Evolutionary conservation across 1,140 invertebrate species (phyloP).

Genomic region (Drosophila sproati): DNA sequence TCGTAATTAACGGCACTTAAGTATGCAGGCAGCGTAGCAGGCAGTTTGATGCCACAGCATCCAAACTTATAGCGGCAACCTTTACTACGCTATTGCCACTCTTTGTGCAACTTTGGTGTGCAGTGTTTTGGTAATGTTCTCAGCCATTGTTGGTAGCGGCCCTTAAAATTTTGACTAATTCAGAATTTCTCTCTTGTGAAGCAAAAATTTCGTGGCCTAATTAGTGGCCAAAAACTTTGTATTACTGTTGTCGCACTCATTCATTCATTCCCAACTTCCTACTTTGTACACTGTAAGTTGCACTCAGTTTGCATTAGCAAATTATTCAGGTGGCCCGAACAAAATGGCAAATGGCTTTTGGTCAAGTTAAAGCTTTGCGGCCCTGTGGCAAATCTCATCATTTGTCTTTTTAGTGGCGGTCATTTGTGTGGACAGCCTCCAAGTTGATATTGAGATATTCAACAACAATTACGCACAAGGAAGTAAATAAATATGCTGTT

Average conservation of each 20-base stretch:
- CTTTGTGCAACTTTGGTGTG: slow-evolving; percentile 2
- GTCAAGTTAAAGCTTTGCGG: slow-evolving; percentile 35
- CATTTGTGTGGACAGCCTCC: not conserved
- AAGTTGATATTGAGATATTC: slow-evolving; percentile 70
- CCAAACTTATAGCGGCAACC: not conserved
- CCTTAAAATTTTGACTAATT: slow-evolving; percentile 14
- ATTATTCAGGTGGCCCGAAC: slow-evolving; percentile 28
- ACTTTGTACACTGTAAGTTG: not conserved
- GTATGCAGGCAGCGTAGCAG: slow-evolving; percentile 27
- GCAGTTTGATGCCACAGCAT: slow-evolving; percentile 23
- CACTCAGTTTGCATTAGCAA: slow-evolving; percentile 28
- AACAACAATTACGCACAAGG: slow-evolving; percentile 59
- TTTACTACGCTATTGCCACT: too few relatives aligned
- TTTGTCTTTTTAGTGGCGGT: slow-evolving; percentile 53
- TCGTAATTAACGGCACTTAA: slow-evolving; percentile 23
- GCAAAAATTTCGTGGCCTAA: slow-evolving; percentile 29
- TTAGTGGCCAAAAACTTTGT: slow-evolving; percentile 31
- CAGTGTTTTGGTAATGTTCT: slow-evolving; percentile 15
- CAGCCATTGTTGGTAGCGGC: not conserved
- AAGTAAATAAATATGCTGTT: slow-evolving; percentile 16
- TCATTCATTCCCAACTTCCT: too few relatives aligned
- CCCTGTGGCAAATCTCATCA: slow-evolving; percentile 40
- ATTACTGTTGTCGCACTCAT: too few relatives aligned
- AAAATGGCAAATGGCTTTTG: slow-evolving; percentile 21
- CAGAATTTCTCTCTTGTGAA: slow-evolving; percentile 10